These are phyloP conservation scores for Lates japonicus DNA, from an alignment of 2,797 vertebrate species.

Conservation along the genomic window DNA sequence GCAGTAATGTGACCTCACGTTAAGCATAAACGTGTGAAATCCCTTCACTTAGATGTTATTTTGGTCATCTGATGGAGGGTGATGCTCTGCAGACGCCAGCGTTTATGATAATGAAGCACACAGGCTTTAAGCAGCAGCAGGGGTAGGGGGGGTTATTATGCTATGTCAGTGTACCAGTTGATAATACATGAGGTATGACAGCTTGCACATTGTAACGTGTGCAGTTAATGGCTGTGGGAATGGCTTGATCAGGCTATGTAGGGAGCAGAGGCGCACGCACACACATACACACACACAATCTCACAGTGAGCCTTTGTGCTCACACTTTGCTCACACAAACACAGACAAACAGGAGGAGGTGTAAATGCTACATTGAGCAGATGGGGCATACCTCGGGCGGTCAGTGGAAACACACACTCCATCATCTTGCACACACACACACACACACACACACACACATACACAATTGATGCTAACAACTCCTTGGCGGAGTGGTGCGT, in stretches of 20 bases:
- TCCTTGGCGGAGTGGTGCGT: conserved; percentile 21
- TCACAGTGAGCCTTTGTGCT: conserved; percentile 38
- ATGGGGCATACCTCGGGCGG: conserved; percentile 78
- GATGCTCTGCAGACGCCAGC: conserved; percentile 20
- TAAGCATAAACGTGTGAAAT: conserved; percentile 8
- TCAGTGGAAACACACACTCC: conserved; percentile 65
- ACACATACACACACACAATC: conserved; percentile 5
- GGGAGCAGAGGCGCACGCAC: conserved; percentile 12
- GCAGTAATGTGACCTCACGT: neutral
- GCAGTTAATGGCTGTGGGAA: conserved; percentile 56
- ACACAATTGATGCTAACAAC: conserved; percentile 15
- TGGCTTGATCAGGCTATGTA: conserved; percentile 58
- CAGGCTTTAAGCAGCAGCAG: conserved; percentile 28
- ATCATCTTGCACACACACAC: conserved; percentile 44
- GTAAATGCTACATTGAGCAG: conserved; percentile 73
- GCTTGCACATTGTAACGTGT: conserved; percentile 52
- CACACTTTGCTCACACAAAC: conserved; percentile 43
- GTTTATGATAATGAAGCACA: conserved; percentile 40
- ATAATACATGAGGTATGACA: conserved; percentile 65
- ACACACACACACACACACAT: conserved; percentile 18
- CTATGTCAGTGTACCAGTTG: conserved; percentile 22
- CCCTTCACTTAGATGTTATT: neutral
- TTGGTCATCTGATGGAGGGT: conserved; percentile 14
- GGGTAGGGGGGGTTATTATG: conserved; percentile 19
- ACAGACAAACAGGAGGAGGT: conserved; percentile 60